A percentile compares a stretch with the other conserved stretches of the same genome.
Evolutionary conservation across 2,113 vertebrate genomes (phyloP).

Genomic region (Phrynocephalus versicolor): DNA sequence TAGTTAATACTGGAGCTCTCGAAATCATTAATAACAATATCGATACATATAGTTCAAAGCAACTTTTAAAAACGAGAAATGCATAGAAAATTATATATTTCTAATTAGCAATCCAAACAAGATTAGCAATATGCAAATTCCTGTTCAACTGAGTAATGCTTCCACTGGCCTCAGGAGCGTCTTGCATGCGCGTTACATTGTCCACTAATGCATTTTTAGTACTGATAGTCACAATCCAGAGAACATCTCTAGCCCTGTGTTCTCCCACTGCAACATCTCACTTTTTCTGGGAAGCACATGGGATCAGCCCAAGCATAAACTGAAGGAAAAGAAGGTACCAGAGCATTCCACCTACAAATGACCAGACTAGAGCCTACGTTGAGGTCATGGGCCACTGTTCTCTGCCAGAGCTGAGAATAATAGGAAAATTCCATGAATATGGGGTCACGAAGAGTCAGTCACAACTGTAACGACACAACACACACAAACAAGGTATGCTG

Average conservation of each 20-base stretch:
- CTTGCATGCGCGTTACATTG: neutral
- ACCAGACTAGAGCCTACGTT: too few species aligned
- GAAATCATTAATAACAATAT: neutral
- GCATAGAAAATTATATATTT: neutral
- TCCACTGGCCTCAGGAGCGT: neutral
- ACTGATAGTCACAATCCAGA: neutral
- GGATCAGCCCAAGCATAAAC: too few species aligned
- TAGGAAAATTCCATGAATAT: too few species aligned
- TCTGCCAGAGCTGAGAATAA: too few species aligned
- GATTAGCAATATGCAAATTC: neutral
- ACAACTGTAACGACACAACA: too few species aligned
- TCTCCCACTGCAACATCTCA: too few species aligned
- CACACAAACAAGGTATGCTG: too few species aligned
- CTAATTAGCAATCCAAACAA: slow-evolving; percentile 1
- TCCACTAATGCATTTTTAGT: neutral
- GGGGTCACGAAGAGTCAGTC: too few species aligned
- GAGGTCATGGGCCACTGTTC: too few species aligned
- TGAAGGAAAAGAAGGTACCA: too few species aligned
- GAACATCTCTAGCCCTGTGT: neutral
- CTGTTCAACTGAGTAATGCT: neutral
- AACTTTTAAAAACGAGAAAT: slow-evolving; percentile 3
- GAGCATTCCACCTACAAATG: too few species aligned
- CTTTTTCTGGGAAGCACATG: too few species aligned
- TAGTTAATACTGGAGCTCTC: neutral
- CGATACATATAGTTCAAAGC: slow-evolving; percentile 6